Evolutionary conservation across 2,888 invertebrate genomes (phyloP), one percentile per base, ranked within the genome.

Genomic region (Campoplex capitator): DNA sequence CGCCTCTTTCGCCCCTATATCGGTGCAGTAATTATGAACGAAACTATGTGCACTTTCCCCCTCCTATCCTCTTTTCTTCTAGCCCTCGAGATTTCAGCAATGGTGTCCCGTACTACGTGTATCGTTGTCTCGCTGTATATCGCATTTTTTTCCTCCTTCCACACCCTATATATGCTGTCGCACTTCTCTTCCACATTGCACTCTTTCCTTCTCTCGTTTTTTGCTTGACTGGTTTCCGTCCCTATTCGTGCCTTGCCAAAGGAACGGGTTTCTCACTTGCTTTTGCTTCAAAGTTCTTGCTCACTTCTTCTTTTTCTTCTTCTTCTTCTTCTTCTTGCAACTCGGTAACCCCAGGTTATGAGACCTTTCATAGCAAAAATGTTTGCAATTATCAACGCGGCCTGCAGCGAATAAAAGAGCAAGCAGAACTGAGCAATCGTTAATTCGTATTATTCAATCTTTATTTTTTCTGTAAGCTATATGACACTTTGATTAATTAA

Each of bases 11-110:
- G n/a, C 73, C 51, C 45, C 82, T 75, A 83, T 85, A 83, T 85
- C 76, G 84, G 87, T 87, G 88, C 90, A 90, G 89, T 90, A 90
- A 91, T 91, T 90, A 89, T 88, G 89, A 91, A 90, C 91, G 87
- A 90, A 91, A 91, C 88, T 89, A 86, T 86, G 88, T 86, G 62
- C 83, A 74, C 84, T 84, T 85, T 73, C 56, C 79, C 74, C 84
- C 74, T 80, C 56, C 67, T 6, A 51, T 73, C 62, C 76, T 35
- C 65, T 56, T 58, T 58, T 38, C 51, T 70, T 79, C n/a, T 38
- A 62, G 56, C 74, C 54, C 28, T 32, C 70, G 48, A 79, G 56
- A n/a, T n/a, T 28, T 75, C 56, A 23, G 62, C 67, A 62, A 45
- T 18, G 54, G 71, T 82, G 45, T 45, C 56, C 68, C 71, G 58